phyloP scores from a whole-genome alignment of 2,113 vertebrate genomes.

The Cisticola juncidis region DNA sequence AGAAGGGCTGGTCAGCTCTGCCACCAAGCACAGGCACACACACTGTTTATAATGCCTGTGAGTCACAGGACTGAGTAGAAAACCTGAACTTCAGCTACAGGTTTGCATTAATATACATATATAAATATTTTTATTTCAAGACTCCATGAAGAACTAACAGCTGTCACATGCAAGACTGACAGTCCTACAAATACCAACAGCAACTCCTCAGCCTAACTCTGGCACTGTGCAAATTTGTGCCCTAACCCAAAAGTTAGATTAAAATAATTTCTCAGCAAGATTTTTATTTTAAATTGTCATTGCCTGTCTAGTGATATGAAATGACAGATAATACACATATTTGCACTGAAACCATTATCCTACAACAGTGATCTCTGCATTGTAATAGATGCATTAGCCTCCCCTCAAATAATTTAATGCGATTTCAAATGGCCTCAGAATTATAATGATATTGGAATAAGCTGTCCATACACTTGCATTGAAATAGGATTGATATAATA shows the following conservation, averaged over 20 bases:
- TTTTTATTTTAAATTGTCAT: background rate
- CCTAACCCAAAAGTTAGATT: background rate
- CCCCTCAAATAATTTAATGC: background rate
- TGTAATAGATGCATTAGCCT: conserved; percentile 18
- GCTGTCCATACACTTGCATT: background rate
- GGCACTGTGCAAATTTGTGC: background rate
- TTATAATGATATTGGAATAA: background rate
- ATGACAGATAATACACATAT: background rate
- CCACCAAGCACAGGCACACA: background rate
- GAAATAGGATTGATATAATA: background rate
- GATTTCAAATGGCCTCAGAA: background rate
- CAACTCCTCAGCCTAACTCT: background rate
- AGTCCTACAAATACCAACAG: background rate
- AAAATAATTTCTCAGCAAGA: background rate
- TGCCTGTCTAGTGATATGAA: background rate
- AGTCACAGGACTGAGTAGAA: accelerated
- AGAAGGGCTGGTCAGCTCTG: background rate
- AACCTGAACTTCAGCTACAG: background rate
- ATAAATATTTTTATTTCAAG: too few relatives aligned
- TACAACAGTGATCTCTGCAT: conserved; percentile 10
- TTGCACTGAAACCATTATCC: background rate
- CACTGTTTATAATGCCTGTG: accelerated
- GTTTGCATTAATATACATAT: background rate
- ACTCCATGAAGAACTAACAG: background rate
- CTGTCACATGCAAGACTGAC: background rate